Evolutionary conservation across 2,113 vertebrate species (phyloP).

Genomic region (mouse (Mus musculus)): GRCm39 chr5:138090501-138091000

Average conservation of each 20-base stretch:
- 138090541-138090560: not conserved
- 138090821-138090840: not conserved
- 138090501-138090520: not conserved
- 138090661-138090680: conserved; percentile 33
- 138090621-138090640: not conserved
- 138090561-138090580: not conserved
- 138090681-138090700: conserved; percentile 51
- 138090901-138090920: not conserved
- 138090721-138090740: not conserved
- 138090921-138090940: not conserved
- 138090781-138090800: not conserved
- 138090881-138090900: not conserved
- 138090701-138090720: not conserved
- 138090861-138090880: not conserved
- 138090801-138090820: not conserved
- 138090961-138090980: not conserved
- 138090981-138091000: not conserved
- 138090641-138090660: conserved; percentile 23
- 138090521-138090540: not conserved
- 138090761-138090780: not conserved
- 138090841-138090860: not conserved
- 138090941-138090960: not conserved
- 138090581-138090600: not conserved
- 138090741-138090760: not conserved
- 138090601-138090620: not conserved